Evolutionary conservation across 1,140 invertebrate species (phyloP), one percentile per base, ranked within the genome.

Genomic region (Cydia fagiglandana): DNA sequence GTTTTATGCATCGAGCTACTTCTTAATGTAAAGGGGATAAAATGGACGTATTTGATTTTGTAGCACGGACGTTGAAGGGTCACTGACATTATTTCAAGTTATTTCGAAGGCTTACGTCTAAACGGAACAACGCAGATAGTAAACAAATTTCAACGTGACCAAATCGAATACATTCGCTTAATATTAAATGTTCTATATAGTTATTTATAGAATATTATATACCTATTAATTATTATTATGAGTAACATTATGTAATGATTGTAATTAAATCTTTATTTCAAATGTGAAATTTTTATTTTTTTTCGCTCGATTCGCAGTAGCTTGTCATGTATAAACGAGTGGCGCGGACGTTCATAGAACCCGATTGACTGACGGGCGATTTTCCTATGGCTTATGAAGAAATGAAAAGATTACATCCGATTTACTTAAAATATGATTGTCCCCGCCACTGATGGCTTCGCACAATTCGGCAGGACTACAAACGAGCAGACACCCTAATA

Each of bases 221-320:
- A 91, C 85, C 85, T 90, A 92, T 91, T 91, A 89, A 90, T 88
- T 88, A 89, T 86, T 79, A 88, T 88, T 88, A 89, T 87, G 83
- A 92, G 82, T 89, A 91, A 88, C 88, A 91, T 91, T 90, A 92
- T 92, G 90, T 92, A 92, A 91, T 88, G 85, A 92, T 86, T 92
- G 91, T 92, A 92, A 92, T 92, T 92, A 92, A 91, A 92, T 88
- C 89, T 90, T 91, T 92, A 91, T 92, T 92, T 92, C 86, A 90
- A 92, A 64, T 64, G 24, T 70, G 66, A 80, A 75, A 70, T 79
- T 87, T 88, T 89, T 80, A n/a, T n/a, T 87, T 88, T 74, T 61
- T 61, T 61, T 61, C 56, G 10, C 7, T 61, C 20, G 79, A 15
- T 75, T 56, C 73, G 73, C 64, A 38, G 45, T 75, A 41, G 38